Percentiles rank a stretch among this genome's conserved stretches.
Conservation (phyloP, 2,888 invertebrate genomes). For the Synergus itoensis region DNA sequence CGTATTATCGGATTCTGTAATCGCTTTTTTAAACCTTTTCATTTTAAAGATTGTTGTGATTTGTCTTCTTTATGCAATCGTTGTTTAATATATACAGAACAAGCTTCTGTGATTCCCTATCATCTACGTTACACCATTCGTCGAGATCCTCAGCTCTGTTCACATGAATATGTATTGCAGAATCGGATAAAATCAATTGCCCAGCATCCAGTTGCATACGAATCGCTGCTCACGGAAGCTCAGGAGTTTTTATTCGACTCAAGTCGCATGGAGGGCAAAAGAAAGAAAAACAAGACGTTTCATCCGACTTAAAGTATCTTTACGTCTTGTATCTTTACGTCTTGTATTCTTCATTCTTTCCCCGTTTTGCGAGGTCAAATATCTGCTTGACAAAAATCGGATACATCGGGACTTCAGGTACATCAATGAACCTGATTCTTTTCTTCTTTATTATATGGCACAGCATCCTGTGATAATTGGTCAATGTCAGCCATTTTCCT, state of each 20-base stretch:
- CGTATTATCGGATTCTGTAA: neutral
- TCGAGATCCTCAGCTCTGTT: neutral
- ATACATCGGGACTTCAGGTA: too few relatives aligned
- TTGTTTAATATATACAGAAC: conserved; percentile 5
- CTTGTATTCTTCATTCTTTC: conserved; percentile 7
- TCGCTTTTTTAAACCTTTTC: neutral
- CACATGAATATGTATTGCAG: conserved; percentile 29
- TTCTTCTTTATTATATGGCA: neutral
- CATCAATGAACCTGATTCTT: neutral
- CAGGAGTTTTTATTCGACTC: conserved; percentile 18
- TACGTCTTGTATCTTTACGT: neutral
- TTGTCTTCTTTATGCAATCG: neutral
- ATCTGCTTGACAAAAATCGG: too few relatives aligned
- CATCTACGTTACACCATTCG: neutral
- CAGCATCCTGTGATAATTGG: neutral
- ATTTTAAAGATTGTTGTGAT: neutral
- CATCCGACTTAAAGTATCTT: conserved; percentile 38
- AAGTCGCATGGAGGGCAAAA: conserved; percentile 36
- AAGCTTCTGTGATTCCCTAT: conserved; percentile 5
- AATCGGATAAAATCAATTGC: conserved; percentile 39
- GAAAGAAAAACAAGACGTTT: conserved; percentile 42
- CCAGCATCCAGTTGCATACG: conserved; percentile 23
- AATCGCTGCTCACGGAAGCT: conserved; percentile 25
- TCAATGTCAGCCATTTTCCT: neutral
- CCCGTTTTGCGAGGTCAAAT: neutral